phyloP scores from a whole-genome alignment of 1,140 invertebrate genomes.

The Ceratitis capitata region DNA sequence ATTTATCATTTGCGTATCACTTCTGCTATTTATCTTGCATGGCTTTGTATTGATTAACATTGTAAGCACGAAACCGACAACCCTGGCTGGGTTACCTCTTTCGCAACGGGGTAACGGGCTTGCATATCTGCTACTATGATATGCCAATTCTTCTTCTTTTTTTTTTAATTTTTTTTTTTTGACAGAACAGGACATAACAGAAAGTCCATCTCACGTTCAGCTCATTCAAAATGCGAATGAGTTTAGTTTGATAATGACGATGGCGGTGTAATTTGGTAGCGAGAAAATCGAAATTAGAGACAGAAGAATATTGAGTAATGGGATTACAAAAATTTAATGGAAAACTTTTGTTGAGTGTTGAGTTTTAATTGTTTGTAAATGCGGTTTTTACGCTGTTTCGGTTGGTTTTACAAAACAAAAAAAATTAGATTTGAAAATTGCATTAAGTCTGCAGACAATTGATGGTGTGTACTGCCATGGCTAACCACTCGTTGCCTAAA shows the following conservation, averaged over 20 bases:
- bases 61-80: background rate
- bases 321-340: background rate
- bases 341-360: background rate
- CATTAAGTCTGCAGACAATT: background rate
- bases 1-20: constrained; percentile 25
- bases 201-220: constrained; percentile 17
- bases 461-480: no score
- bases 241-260: constrained; percentile 32
- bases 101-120: background rate
- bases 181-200: background rate
- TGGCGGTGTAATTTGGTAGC: background rate
- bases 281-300: background rate
- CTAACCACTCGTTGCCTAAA: no score
- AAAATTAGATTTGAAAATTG: background rate
- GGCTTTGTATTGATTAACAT: constrained; percentile 34
- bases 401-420: background rate
- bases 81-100: background rate
- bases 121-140: background rate
- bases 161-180: background rate
- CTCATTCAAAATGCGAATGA: constrained; percentile 31
- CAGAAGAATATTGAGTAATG: background rate
- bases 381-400: background rate
- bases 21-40: constrained; percentile 32
- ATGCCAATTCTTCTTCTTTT: no score
- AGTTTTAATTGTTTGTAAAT: background rate